Evolutionary conservation across 2,113 vertebrate species (phyloP), one percentile per base, ranked within the genome.

Genomic region (Lontra canadensis): DNA sequence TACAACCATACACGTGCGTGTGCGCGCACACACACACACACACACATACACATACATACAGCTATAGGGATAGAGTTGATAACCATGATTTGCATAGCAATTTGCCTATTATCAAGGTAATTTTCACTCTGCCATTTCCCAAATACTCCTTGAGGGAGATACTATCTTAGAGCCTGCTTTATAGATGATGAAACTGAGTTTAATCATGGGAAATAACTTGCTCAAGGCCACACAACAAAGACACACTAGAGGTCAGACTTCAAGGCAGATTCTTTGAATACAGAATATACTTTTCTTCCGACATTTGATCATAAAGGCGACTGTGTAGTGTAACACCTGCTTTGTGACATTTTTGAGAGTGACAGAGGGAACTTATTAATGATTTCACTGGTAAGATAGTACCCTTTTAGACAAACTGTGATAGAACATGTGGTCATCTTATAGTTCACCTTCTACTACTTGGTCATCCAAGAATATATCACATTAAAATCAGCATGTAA

Each of bases 61-160:
- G 8, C 0, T 29, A 2, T 25, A 47, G 52, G n/a, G 61, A 39
- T 84, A 52, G 69, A 18, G 18, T 84, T 84, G n/a, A 13, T 34
- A 87, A 52, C 18, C 73, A 39, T 88, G 6, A 90, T 93, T 96
- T 93, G 74, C 4, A 8, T 73, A 88, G 59, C 25, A 63, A 12
- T 88, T 93, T 87, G 7, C 25, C 55, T 88, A 1, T 90, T 94
- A 55, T 74, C 29, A 49, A 88, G 85, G 29, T 94, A 87, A 83
- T 87, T 87, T 83, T 90, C 42, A 94, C 69, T 65, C 59, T n/a
- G 31, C 74, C 82, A 79, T 81, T 94, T 90, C 80, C 26, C 13
- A 49, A 7, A 8, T 49, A 76, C 69, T 47, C 39, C 73, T 95
- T 73, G 42, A 31, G 73, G 39, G 36, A 87, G 42, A 84, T 71